A percentile compares a stretch with the other conserved stretches of the same genome.
These are phyloP conservation scores for human DNA, from an alignment of 2,113 vertebrate genomes.

Conservation along the genomic window GRCh38 chr3:30474001-30474500, in stretches of 20 bases:
- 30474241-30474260: constrained; percentile 17
- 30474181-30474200: constrained; percentile 42
- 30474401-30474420: constrained; percentile 75
- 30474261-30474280: constrained; percentile 41
- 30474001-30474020: neutral
- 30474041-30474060: neutral
- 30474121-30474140: neutral
- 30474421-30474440: constrained; percentile 71
- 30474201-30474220: constrained; percentile 49
- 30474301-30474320: neutral
- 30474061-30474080: neutral
- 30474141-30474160: neutral
- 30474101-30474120: accelerated
- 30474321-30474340: neutral
- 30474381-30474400: constrained; percentile 70
- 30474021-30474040: neutral
- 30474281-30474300: neutral
- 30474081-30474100: neutral
- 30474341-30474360: constrained; percentile 67
- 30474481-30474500: constrained; percentile 67
- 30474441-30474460: constrained; percentile 65
- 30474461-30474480: constrained; percentile 65
- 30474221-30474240: constrained; percentile 60
- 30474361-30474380: constrained; percentile 63
- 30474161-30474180: neutral